Percentiles rank a stretch among this genome's conserved stretches.
phyloP scores from a whole-genome alignment of 2,113 vertebrate genomes.

The Myocastor coypus region DNA sequence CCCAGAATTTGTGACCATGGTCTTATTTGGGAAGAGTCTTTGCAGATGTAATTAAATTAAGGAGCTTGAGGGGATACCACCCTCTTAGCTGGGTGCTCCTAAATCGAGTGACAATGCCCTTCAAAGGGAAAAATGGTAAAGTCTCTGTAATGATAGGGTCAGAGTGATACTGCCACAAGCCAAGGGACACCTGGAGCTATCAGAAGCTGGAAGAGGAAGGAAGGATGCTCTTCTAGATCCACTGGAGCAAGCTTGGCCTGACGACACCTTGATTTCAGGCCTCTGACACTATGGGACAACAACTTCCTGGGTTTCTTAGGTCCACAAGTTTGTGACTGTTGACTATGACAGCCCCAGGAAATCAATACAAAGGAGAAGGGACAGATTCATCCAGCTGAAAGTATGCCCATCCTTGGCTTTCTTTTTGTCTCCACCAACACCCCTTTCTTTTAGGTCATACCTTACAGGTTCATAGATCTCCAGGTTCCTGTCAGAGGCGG shows the following conservation, averaged over 20 bases:
- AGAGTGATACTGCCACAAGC: not conserved
- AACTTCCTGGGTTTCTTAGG: not conserved
- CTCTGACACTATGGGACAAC: not conserved
- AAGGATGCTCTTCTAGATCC: not conserved
- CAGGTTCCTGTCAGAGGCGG: not conserved
- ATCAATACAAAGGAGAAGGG: not conserved
- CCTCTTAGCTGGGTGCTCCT: not conserved
- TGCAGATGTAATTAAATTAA: not conserved
- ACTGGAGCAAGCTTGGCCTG: not conserved
- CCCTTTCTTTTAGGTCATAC: not conserved
- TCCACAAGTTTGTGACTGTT: not conserved
- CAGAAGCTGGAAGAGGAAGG: not conserved
- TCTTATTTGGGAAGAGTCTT: not conserved
- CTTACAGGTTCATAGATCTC: not conserved
- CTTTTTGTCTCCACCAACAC: not conserved
- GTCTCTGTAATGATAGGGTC: too few species aligned
- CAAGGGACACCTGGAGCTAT: not conserved
- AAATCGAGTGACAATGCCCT: not conserved
- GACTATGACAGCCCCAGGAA: not conserved
- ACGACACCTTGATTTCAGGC: not conserved
- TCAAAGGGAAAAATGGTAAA: not conserved
- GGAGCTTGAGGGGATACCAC: not conserved
- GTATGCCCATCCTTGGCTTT: not conserved
- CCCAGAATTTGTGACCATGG: not conserved
- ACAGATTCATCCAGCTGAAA: not conserved